Evolutionary conservation across 2,113 vertebrate species (phyloP).

Genomic region (Elephas maximus): DNA sequence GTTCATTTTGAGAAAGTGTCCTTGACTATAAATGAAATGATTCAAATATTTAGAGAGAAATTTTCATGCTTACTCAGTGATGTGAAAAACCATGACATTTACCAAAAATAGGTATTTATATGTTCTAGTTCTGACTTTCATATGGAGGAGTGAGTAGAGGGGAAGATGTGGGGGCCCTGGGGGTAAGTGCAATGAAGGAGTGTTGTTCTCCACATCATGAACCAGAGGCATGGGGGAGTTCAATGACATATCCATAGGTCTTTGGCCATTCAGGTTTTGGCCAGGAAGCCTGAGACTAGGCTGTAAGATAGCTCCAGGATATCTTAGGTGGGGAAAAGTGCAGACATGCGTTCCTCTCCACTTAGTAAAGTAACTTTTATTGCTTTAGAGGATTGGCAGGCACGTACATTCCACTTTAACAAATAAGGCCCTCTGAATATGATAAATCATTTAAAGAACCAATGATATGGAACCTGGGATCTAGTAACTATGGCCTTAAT

Average conservation of each 20-base stretch:
- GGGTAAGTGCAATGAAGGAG: not conserved
- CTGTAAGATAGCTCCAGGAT: not conserved
- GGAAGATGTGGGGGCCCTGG: not conserved
- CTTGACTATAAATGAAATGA: conserved; percentile 81
- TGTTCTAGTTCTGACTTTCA: conserved; percentile 54
- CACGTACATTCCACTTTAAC: not conserved
- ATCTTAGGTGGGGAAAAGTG: not conserved
- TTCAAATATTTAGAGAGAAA: conserved; percentile 78
- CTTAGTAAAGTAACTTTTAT: not conserved
- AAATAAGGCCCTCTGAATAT: not conserved
- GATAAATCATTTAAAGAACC: not conserved
- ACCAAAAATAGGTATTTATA: conserved; percentile 73
- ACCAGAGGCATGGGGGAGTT: not conserved
- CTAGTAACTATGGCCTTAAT: not conserved
- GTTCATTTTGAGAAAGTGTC: conserved; percentile 82
- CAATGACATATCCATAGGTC: not conserved
- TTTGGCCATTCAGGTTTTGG: not conserved
- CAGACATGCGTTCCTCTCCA: not conserved
- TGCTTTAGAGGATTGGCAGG: not conserved
- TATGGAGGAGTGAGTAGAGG: conserved; percentile 14
- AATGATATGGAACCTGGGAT: not conserved
- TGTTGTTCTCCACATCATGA: not conserved
- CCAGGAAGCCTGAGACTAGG: not conserved
- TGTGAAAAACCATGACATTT: conserved; percentile 80
- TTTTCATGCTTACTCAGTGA: conserved; percentile 83